Base-by-base conservation (phyloP, 2,797 vertebrate genomes). In the Buceros bicornis region DNA sequence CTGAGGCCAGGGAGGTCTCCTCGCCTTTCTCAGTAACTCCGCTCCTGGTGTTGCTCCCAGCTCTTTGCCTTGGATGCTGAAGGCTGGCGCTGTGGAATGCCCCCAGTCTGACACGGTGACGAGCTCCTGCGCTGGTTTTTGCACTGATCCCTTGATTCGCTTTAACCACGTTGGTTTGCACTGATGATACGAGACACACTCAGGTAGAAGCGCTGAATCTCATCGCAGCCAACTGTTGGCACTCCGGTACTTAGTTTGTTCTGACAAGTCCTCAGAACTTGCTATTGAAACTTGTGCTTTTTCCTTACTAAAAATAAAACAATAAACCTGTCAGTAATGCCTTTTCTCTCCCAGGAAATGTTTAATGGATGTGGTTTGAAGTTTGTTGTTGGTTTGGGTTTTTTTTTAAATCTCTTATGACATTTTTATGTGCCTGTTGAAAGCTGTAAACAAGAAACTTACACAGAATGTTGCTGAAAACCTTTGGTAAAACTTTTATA, bases 291-390 rank as follows among this genome's bases (percentile, higher is more conserved):
- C 6, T 50, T 40, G 21, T 87, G 16, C 40, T 82, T 86, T 50
- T 35, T 71, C 54, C 10, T 66, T 66, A 54, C 69, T 79, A 57
- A 83, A 87, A 89, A 56, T 24, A 81, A 83, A 85, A 42, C 50
- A 82, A 51, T 51, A 40, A 86, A 80, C 76, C 42, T 45, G 51
- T 70, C 66, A 70, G n/a, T 53, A 84, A 92, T 69, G 73, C 56
- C 18, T 81, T 92, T 84, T 89, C 16, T 24, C 24, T 84, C 43
- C 66, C 47, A 82, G 70, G 88, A 97, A 95, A 62, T 13, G 24
- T 58, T 90, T 72, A 50, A 83, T 67, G 35, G 66, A 53, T 50
- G 51, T 72, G 40, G 56, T 50, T 88, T 76, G 78, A 92, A 87
- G 17, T 31, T 43, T 61, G 13, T n/a, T 61, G 24, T 5, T 56